Evolutionary conservation across 1,140 invertebrate genomes (phyloP), one percentile per base, ranked within the genome.

Genomic region (Caenorhabditis inopinata): DNA sequence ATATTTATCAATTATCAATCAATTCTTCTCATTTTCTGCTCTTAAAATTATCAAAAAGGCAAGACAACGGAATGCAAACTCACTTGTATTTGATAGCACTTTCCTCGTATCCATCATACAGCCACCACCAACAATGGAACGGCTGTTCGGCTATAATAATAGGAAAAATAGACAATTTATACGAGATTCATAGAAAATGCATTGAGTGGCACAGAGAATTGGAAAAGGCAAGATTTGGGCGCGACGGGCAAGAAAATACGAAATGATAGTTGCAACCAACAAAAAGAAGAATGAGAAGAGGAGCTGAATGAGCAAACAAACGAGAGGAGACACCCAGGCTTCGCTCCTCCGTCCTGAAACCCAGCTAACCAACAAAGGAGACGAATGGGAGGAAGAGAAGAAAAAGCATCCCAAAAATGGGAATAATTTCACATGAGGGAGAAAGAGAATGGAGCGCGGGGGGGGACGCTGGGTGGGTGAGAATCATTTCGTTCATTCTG

Each of bases 261-360:
- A n/a, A n/a, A n/a, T n/a, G 38, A 42, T 42, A 42, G 38, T 42
- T 42, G 38, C 14, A 7, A 14, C 38, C 5, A 42, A 42, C 38
- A 42, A 42, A n/a, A 14, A 42, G 38, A 42, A 42, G 38, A 42
- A 42, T 42, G 38, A 42, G 38, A 32, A 21, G 32, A 42, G 4
- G 32, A 42, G 29, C 21, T 35, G 58, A 38, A 68, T 68, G 32
- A 68, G 58, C 58, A 68, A 68, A 68, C 58, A 68, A 68, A 68
- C 58, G 29, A n/a, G n/a, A n/a, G n/a, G 23, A 32, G 29, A 35
- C 27, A 9, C 9, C 9, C 21, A 62, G 53, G 29, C 53, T 32
- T 32, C 16, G 27, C 29, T 32, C 27, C 53, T 42, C 38, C 49
- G 7, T 16, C 49, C 7, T 32, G 18, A 58, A 58, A 32, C 53